Conservation (phyloP, 2,888 invertebrate species). For the Petrolisthes manimaculis region DNA sequence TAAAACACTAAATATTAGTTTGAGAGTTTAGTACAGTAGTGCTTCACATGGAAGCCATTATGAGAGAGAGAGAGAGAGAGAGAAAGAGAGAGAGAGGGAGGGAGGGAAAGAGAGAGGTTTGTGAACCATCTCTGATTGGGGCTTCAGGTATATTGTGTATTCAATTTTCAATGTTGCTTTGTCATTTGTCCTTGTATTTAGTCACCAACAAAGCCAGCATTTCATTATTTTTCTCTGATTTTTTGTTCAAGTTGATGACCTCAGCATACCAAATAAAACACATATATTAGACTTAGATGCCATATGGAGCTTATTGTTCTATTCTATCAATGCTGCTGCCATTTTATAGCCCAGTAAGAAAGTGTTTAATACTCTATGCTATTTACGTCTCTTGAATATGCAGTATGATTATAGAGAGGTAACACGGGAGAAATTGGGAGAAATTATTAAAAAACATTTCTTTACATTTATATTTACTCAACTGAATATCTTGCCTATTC, state of each 20-base stretch:
- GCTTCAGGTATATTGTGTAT: slow-evolving; percentile 28
- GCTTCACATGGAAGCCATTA: slow-evolving; percentile 38
- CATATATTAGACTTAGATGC: slow-evolving; percentile 57
- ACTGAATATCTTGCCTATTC: slow-evolving; percentile 18
- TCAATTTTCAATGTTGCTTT: slow-evolving; percentile 32
- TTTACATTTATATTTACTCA: neutral
- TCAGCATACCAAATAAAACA: slow-evolving; percentile 60
- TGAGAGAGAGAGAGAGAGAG: slow-evolving; percentile 3
- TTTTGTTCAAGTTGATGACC: slow-evolving; percentile 52
- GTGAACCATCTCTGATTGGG: slow-evolving; percentile 23
- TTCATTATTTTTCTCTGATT: slow-evolving; percentile 10
- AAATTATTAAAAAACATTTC: slow-evolving; percentile 2
- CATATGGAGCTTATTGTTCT: slow-evolving; percentile 56
- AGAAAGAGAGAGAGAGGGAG: too few species aligned
- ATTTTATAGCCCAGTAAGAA: slow-evolving; percentile 52
- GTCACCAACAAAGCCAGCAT: slow-evolving; percentile 34
- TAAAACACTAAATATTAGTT: slow-evolving; percentile 25
- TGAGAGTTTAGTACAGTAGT: slow-evolving; percentile 21
- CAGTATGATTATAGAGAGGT: slow-evolving; percentile 1
- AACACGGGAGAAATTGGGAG: slow-evolving; percentile 29
- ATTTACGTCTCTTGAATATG: neutral
- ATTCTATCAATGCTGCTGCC: slow-evolving; percentile 50
- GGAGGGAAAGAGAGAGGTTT: neutral
- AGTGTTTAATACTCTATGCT: slow-evolving; percentile 55
- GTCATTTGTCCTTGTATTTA: slow-evolving; percentile 12